Evolutionary conservation across 1,140 invertebrate genomes (phyloP).

Genomic region (Plutomurus gul): DNA sequence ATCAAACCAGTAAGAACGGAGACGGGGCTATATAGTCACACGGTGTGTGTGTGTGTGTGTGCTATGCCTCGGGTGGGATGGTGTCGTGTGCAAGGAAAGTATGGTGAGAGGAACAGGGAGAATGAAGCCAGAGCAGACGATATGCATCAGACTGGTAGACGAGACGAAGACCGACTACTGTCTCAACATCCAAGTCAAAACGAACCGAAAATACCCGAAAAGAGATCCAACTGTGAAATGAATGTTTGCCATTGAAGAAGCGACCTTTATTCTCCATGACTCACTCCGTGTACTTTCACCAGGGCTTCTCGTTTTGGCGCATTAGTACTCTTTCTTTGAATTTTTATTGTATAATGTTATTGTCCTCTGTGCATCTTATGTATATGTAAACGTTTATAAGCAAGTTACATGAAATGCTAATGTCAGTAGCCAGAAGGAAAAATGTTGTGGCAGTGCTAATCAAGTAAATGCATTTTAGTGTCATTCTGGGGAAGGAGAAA

Average conservation of each 20-base stretch:
- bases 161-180: too few species aligned
- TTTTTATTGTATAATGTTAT: not conserved
- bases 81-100: not conserved
- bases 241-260: slow-evolving; percentile 6
- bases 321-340: not conserved
- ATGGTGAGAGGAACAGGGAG: not conserved
- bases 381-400: not conserved
- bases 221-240: not conserved
- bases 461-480: slow-evolving; percentile 1
- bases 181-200: slow-evolving; percentile 1
- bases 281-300: not conserved
- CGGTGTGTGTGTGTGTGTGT: not conserved
- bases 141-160: too few species aligned
- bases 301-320: not conserved
- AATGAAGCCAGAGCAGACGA: not conserved
- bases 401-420: not conserved
- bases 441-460: not conserved
- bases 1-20: too few species aligned
- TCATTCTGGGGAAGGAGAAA: not conserved
- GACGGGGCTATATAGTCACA: too few species aligned
- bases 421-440: not conserved
- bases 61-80: not conserved
- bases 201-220: slow-evolving; percentile 12
- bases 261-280: not conserved
- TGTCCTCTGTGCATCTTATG: not conserved